phyloP scores from a whole-genome alignment of 2,113 vertebrate species.

The Solea solea region DNA sequence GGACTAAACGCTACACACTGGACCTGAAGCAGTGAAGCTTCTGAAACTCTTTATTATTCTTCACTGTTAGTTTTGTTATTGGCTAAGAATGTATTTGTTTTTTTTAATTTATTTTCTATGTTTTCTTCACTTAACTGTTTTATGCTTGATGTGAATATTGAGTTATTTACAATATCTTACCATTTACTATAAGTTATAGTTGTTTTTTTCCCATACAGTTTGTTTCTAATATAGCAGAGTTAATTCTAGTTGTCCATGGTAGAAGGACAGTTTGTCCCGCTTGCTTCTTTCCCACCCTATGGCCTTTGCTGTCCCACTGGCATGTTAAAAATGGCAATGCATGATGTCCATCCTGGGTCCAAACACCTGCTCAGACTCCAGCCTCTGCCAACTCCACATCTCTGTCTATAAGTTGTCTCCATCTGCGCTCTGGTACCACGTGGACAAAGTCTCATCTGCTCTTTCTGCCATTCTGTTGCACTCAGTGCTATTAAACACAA shows the following conservation, averaged over 20 bases:
- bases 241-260: slow-evolving; percentile 30
- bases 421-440: slow-evolving; percentile 65
- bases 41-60: too few relatives aligned
- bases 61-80: too few relatives aligned
- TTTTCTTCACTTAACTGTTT: too few relatives aligned
- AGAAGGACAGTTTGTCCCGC: slow-evolving; percentile 41
- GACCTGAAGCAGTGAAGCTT: too few relatives aligned
- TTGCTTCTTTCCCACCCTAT: slow-evolving; percentile 40
- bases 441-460: slow-evolving; percentile 77
- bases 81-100: too few relatives aligned
- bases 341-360: slow-evolving; percentile 65
- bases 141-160: too few relatives aligned
- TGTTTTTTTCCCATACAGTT: too few relatives aligned
- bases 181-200: too few relatives aligned
- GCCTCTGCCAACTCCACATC: slow-evolving; percentile 64
- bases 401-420: slow-evolving; percentile 69
- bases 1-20: too few relatives aligned
- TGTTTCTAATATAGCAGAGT: not conserved
- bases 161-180: too few relatives aligned
- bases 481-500: slow-evolving; percentile 68
- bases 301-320: slow-evolving; percentile 45
- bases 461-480: slow-evolving; percentile 68
- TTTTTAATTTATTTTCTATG: too few relatives aligned
- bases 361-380: slow-evolving; percentile 71
- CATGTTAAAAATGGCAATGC: slow-evolving; percentile 52